These are phyloP conservation scores for Tiliacea aurago DNA, from an alignment of 2,888 invertebrate species.

Conservation along the genomic window DNA sequence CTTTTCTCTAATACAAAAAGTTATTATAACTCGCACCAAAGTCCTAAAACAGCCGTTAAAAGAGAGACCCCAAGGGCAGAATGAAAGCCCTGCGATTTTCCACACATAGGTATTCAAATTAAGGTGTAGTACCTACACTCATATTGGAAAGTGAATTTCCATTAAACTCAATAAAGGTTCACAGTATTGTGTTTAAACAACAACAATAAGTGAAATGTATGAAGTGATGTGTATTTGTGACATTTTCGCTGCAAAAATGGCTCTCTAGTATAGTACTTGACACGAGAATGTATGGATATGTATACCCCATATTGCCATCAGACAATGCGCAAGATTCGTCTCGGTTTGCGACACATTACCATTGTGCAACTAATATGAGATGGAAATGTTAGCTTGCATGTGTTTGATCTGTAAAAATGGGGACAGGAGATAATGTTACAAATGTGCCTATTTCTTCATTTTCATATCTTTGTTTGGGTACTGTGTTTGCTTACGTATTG, in stretches of 20 bases:
- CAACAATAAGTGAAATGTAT: slow-evolving; percentile 44
- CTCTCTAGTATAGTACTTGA: slow-evolving; percentile 42
- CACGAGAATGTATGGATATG: slow-evolving; percentile 62
- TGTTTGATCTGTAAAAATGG: slow-evolving; percentile 69
- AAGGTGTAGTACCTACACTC: slow-evolving; percentile 9
- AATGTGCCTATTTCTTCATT: slow-evolving; percentile 51
- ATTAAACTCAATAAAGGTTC: slow-evolving; percentile 40
- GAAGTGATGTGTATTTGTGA: slow-evolving; percentile 38
- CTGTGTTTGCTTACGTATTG: slow-evolving; percentile 48
- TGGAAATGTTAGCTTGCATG: slow-evolving; percentile 71
- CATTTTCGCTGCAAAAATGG: slow-evolving; percentile 48
- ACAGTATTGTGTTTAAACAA: slow-evolving; percentile 52
- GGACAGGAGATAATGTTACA: slow-evolving; percentile 66
- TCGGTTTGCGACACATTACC: slow-evolving; percentile 78
- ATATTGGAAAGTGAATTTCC: slow-evolving; percentile 58
- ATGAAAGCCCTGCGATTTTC: slow-evolving; percentile 41
- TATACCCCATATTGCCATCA: slow-evolving; percentile 71
- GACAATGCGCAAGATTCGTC: slow-evolving; percentile 81
- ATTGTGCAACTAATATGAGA: slow-evolving; percentile 74
- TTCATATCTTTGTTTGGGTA: slow-evolving; percentile 44
- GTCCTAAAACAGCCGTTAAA: not conserved
- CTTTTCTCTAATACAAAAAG: slow-evolving; percentile 9
- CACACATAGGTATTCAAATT: slow-evolving; percentile 32
- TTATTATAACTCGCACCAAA: not conserved
- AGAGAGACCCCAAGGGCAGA: not conserved